Percentiles rank a stretch among this genome's conserved stretches.
phyloP scores from a whole-genome alignment of 2,888 invertebrate species.

The Nephrotoma appendiculata region DNA sequence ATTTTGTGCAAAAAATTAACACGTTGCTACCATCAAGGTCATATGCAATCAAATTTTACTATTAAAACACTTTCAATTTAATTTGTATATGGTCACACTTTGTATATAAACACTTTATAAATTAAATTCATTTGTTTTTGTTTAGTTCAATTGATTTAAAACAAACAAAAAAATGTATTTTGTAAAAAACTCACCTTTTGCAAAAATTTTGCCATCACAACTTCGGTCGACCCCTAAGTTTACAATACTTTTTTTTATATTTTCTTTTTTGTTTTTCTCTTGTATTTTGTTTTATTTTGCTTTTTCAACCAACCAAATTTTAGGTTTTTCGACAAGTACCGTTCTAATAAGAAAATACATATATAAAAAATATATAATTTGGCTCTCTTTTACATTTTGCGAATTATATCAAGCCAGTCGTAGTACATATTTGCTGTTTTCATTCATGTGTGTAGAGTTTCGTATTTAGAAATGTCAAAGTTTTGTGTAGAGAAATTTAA shows the following conservation, averaged over 20 bases:
- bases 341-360: neutral
- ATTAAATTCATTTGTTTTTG: neutral
- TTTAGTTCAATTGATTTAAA: neutral
- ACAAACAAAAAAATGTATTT: neutral
- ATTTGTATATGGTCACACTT: constrained; percentile 18
- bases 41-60: neutral
- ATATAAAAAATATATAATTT: neutral
- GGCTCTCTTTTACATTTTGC: neutral
- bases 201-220: constrained; percentile 64
- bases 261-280: neutral
- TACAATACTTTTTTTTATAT: neutral
- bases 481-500: neutral
- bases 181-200: constrained; percentile 49
- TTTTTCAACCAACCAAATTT: constrained; percentile 1
- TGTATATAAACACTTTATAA: neutral
- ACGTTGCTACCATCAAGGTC: neutral
- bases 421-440: neutral
- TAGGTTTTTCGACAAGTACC: neutral
- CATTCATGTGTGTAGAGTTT: neutral
- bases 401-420: neutral
- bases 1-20: neutral
- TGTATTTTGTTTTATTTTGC: neutral
- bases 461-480: neutral
- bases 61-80: neutral
- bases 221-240: constrained; percentile 9